Percentiles rank a stretch among this genome's conserved stretches.
Evolutionary conservation across 2,888 invertebrate genomes (phyloP).

Genomic region (Callinectes sapidus): DNA sequence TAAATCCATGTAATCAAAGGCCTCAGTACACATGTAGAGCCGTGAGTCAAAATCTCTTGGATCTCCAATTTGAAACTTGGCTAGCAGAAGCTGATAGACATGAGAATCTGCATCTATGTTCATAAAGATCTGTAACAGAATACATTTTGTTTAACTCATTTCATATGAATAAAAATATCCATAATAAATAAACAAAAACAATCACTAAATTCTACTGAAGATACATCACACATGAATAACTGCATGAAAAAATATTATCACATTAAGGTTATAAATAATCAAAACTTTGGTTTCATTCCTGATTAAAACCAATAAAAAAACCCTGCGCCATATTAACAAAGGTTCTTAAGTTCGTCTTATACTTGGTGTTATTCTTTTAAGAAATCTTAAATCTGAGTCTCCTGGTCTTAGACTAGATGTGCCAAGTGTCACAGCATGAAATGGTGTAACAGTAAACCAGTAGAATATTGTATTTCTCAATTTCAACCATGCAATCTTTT

Average conservation of each 20-base stretch:
- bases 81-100: constrained; percentile 54
- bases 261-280: background rate
- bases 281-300: background rate
- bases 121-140: constrained; percentile 42
- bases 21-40: constrained; percentile 77
- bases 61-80: constrained; percentile 72
- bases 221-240: background rate
- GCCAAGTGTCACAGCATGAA: too few relatives aligned
- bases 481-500: too few relatives aligned
- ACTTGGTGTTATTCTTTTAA: too few relatives aligned
- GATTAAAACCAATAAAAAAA: background rate
- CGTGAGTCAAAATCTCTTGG: constrained; percentile 77
- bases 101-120: constrained; percentile 58
- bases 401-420: too few relatives aligned
- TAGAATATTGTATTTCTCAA: too few relatives aligned
- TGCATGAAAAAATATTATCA: background rate
- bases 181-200: background rate
- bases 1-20: constrained; percentile 77
- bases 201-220: background rate
- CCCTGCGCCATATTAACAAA: too few relatives aligned
- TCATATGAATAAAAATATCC: background rate
- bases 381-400: too few relatives aligned
- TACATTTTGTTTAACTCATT: background rate
- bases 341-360: too few relatives aligned
- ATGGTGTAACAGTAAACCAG: too few relatives aligned